A percentile compares a stretch with the other conserved stretches of the same genome.
phyloP scores from a whole-genome alignment of 2,113 vertebrate genomes.

The Collichthys lucidus region DNA sequence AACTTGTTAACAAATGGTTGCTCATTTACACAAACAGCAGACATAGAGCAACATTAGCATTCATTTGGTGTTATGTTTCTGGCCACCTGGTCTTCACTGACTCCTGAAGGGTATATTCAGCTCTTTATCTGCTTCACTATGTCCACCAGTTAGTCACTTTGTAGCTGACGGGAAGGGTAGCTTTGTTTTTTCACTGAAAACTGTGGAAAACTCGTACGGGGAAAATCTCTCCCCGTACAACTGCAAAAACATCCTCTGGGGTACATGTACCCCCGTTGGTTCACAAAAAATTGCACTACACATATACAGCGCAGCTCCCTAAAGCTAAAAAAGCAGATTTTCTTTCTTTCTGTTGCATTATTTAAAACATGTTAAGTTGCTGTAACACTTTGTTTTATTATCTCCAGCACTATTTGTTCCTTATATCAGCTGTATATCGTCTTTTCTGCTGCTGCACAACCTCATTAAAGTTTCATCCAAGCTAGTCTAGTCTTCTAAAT shows the following conservation, averaged over 20 bases:
- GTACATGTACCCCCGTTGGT: not conserved
- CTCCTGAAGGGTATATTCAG: not conserved
- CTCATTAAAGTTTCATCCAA: conserved; percentile 66
- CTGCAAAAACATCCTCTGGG: not conserved
- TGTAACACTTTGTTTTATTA: conserved; percentile 26
- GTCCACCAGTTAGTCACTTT: not conserved
- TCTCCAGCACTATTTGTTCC: conserved; percentile 29
- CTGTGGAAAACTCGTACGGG: not conserved
- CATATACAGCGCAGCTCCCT: not conserved
- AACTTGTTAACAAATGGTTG: not conserved
- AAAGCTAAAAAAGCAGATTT: not conserved
- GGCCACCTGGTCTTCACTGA: not conserved
- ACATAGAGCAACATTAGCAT: not conserved
- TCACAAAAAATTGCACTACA: not conserved
- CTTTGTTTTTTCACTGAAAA: not conserved
- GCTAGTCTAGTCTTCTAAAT: conserved; percentile 39
- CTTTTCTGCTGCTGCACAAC: conserved; percentile 8
- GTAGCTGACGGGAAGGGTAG: not conserved
- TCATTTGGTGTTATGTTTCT: not conserved
- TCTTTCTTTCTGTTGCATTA: conserved; percentile 6
- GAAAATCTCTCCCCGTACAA: not conserved
- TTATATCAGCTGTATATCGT: conserved; percentile 17
- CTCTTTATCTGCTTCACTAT: not conserved
- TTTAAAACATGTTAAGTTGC: not conserved
- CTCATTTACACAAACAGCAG: not conserved